phyloP scores from a whole-genome alignment of 2,888 invertebrate species.

The Hydrotaea diabolus region DNA sequence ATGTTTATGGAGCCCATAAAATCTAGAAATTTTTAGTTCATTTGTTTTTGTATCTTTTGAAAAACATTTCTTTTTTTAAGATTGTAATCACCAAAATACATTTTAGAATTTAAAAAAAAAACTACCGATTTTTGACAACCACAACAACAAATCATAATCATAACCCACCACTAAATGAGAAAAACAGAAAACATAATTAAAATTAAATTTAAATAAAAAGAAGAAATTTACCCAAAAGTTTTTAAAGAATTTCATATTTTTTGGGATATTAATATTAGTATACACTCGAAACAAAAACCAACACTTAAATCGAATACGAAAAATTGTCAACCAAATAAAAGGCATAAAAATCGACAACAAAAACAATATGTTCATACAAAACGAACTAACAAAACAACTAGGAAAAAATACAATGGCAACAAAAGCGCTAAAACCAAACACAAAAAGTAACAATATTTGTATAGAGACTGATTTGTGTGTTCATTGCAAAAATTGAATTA shows the following conservation, averaged over 20 bases:
- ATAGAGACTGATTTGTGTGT: constrained; percentile 72
- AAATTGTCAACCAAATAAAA: constrained; percentile 9
- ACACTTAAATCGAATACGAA: not conserved
- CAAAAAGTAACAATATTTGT: constrained; percentile 66
- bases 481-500: constrained; percentile 66
- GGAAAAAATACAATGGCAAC: constrained; percentile 49
- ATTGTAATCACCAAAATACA: not conserved
- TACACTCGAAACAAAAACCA: constrained; percentile 30
- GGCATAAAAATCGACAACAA: not conserved
- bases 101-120: constrained; percentile 7
- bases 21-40: too few relatives aligned
- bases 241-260: constrained; percentile 56
- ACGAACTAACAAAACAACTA: constrained; percentile 37
- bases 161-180: constrained; percentile 61
- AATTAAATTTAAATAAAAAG: constrained; percentile 34
- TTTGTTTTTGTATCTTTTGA: too few relatives aligned
- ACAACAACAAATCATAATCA: constrained; percentile 64
- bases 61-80: too few relatives aligned
- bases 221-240: constrained; percentile 30
- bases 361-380: constrained; percentile 27
- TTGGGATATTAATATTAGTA: constrained; percentile 52
- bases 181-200: constrained; percentile 6
- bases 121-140: constrained; percentile 57
- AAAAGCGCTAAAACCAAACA: constrained; percentile 29
- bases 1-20: too few relatives aligned